These are phyloP conservation scores for Verasper variegatus DNA, from an alignment of 2,113 vertebrate species.

Conservation along the genomic window DNA sequence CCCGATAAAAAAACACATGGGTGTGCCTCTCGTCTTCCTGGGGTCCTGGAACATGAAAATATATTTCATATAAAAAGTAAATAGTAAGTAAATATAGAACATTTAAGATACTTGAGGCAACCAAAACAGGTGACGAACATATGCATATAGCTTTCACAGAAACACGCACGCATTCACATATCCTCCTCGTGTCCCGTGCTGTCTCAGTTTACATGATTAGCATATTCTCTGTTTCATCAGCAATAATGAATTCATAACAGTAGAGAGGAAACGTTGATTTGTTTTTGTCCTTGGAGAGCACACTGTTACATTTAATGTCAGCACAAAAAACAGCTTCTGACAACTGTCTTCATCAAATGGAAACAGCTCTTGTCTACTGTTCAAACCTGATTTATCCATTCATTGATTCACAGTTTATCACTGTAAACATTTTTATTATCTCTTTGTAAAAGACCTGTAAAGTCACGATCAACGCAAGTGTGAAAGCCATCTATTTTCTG, in stretches of 20 bases:
- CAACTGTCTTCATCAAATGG: constrained; percentile 38
- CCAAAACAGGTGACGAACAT: not conserved
- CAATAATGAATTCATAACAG: constrained; percentile 53
- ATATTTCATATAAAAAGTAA: too few species aligned
- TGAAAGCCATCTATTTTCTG: not conserved
- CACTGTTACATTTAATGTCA: constrained; percentile 32
- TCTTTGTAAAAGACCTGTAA: not conserved
- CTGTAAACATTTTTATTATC: constrained; percentile 1
- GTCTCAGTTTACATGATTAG: constrained; percentile 38
- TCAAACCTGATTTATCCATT: constrained; percentile 36
- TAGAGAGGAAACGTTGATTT: constrained; percentile 31
- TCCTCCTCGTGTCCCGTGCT: constrained; percentile 5
- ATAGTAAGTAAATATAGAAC: too few species aligned
- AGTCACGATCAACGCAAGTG: constrained; percentile 15
- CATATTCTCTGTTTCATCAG: constrained; percentile 47
- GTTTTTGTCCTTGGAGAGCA: constrained; percentile 46
- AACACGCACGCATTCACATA: not conserved
- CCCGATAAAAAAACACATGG: too few species aligned
- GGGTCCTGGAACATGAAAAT: too few species aligned
- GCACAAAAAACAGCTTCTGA: constrained; percentile 9
- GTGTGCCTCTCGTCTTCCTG: too few species aligned
- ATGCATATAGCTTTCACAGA: not conserved
- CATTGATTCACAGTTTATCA: constrained; percentile 11
- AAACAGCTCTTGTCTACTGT: constrained; percentile 11
- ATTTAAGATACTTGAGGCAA: too few species aligned